Conservation (phyloP, 1,140 invertebrate genomes). For the Caerostris extrusa region DNA sequence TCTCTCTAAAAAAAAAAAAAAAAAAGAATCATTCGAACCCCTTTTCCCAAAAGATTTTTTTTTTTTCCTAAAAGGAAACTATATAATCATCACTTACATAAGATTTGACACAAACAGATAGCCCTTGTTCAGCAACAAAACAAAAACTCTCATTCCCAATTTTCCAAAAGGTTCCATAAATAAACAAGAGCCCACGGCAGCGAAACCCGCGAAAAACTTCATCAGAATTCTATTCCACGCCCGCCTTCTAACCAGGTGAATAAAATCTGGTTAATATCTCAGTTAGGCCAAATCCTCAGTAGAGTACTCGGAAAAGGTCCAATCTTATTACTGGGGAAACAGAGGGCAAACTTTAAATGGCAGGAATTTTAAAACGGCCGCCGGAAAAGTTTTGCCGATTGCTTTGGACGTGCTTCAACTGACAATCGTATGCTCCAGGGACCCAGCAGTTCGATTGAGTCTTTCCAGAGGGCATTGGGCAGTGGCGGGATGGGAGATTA, state of each 20-base stretch:
- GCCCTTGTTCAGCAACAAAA: neutral
- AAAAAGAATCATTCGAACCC: no score
- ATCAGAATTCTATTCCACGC: conserved; percentile 42
- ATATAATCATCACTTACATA: conserved; percentile 34
- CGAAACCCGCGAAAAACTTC: neutral
- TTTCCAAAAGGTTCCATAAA: neutral
- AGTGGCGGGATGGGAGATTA: conserved; percentile 65
- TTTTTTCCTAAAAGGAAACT: no score
- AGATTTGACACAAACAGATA: conserved; percentile 68
- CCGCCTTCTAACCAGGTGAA: conserved; percentile 66
- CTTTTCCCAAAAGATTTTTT: no score
- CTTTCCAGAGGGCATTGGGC: conserved; percentile 68
- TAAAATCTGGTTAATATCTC: conserved; percentile 77
- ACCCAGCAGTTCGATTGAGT: conserved; percentile 28
- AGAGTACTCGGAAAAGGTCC: conserved; percentile 30
- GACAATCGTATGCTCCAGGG: conserved; percentile 56
- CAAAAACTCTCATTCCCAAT: neutral
- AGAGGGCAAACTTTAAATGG: conserved; percentile 73
- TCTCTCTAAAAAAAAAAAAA: no score
- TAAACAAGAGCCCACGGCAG: neutral
- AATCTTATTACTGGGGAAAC: conserved; percentile 65
- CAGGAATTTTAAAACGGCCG: conserved; percentile 68
- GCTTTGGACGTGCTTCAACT: conserved; percentile 69
- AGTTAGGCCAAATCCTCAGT: conserved; percentile 74
- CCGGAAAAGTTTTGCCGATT: conserved; percentile 62